phyloP scores from a whole-genome alignment of 2,113 vertebrate species.

The Thinocorus orbignyianus region DNA sequence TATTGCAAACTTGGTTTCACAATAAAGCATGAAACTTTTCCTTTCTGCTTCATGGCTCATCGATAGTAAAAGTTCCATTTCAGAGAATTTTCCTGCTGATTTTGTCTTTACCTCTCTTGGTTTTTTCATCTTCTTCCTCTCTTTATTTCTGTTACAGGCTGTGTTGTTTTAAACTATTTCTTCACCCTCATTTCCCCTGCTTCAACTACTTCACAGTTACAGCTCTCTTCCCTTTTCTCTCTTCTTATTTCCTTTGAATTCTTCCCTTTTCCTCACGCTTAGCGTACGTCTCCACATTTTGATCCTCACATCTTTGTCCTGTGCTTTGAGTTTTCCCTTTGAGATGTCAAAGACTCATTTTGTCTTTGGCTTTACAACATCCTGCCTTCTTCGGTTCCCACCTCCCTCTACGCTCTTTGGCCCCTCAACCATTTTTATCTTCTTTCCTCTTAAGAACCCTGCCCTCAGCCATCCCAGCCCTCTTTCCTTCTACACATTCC shows the following conservation, averaged over 20 bases:
- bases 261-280: not conserved
- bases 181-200: not conserved
- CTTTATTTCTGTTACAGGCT: not conserved
- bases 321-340: not conserved
- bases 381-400: not conserved
- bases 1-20: not conserved
- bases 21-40: not conserved
- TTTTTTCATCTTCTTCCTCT: not conserved
- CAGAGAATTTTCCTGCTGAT: not conserved
- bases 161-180: not conserved
- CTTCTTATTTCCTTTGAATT: conserved; percentile 15
- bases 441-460: not conserved
- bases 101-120: not conserved
- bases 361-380: not conserved
- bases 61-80: not conserved
- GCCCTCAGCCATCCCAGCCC: not conserved
- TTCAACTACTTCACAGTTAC: not conserved
- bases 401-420: not conserved
- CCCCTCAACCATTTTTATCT: not conserved
- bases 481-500: not conserved
- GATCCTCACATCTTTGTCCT: not conserved
- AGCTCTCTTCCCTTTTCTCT: not conserved
- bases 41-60: not conserved
- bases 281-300: not conserved
- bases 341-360: not conserved